A percentile compares a stretch with the other conserved stretches of the same genome.
These are phyloP conservation scores for Eriosoma lanigerum DNA, from an alignment of 1,140 invertebrate genomes.

Conservation along the genomic window DNA sequence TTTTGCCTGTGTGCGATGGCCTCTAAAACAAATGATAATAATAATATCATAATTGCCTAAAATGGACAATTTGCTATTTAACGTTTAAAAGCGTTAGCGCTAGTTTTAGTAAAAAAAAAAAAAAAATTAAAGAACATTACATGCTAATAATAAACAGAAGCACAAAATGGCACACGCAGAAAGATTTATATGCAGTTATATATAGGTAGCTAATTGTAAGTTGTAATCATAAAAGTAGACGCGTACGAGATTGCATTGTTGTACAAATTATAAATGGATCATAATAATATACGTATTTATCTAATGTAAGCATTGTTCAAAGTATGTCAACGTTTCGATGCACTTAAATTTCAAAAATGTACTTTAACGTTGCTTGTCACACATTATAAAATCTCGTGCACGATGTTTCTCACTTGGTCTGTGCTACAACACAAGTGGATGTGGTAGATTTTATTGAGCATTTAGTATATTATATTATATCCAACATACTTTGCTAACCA, in stretches of 20 bases:
- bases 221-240: constrained; percentile 9
- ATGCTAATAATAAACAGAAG: neutral
- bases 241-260: neutral
- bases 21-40: too few relatives aligned
- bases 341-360: neutral
- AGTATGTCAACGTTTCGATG: neutral
- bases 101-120: neutral
- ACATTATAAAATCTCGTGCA: too few relatives aligned
- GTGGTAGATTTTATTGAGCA: too few relatives aligned
- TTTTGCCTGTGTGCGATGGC: too few relatives aligned
- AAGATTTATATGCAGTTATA: neutral
- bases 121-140: neutral
- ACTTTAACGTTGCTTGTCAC: neutral
- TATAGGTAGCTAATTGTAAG: too few relatives aligned
- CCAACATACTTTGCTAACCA: too few relatives aligned
- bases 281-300: too few relatives aligned
- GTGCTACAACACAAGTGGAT: too few relatives aligned
- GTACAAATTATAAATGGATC: neutral
- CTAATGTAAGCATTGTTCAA: neutral
- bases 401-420: too few relatives aligned
- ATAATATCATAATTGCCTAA: too few relatives aligned
- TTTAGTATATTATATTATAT: too few relatives aligned
- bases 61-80: neutral
- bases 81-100: neutral
- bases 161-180: neutral